Evolutionary conservation across 2,113 vertebrate genomes (phyloP), one percentile per base, ranked within the genome.

Genomic region (Odontesthes bonariensis): DNA sequence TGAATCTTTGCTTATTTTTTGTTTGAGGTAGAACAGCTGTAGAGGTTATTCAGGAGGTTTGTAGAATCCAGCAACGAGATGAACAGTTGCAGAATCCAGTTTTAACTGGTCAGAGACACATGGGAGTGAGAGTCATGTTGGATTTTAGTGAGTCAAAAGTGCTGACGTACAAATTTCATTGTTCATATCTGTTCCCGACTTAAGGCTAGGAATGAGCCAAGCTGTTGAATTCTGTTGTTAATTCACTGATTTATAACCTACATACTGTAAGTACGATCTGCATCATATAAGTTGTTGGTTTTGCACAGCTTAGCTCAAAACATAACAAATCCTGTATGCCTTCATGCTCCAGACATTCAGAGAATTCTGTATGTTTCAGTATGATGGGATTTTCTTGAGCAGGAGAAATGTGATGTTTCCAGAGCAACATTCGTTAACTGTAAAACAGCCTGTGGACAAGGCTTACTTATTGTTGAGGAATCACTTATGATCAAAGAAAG

Each of bases 401-500:
- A 6, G 14, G 23, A 0, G 0, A 51, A 63, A 23, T 51, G 6
- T 40, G 44, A 52, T 40, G 22, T 59, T 38, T 64, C 20, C 17
- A 23, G 10, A 77, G n/a, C 46, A 49, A n/a, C 51, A 75, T 77
- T 67, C 56, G 79, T 23, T 60, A 66, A 40, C 67, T 57, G 40
- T 57, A 70, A 44, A 74, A 75, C 42, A 2, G 31, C 52, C 38
- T 40, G 13, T 42, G 40, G 58, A 71, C 51, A 65, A 65, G 46
- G 49, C 62, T 80, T 27, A 61, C 40, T 62, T 51, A 51, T 16
- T 72, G 55, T 66, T 79, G 60, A 87, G 74, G 79, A 75, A 86
- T 68, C 62, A 32, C 46, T 66, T 58, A 55, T 23, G 73, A 85
- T 86, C 83, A 88, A 84, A 91, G 82, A 79, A 74, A 73, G 69